Conservation (phyloP, 1,140 invertebrate genomes). For the Steinernema khuongi region DNA sequence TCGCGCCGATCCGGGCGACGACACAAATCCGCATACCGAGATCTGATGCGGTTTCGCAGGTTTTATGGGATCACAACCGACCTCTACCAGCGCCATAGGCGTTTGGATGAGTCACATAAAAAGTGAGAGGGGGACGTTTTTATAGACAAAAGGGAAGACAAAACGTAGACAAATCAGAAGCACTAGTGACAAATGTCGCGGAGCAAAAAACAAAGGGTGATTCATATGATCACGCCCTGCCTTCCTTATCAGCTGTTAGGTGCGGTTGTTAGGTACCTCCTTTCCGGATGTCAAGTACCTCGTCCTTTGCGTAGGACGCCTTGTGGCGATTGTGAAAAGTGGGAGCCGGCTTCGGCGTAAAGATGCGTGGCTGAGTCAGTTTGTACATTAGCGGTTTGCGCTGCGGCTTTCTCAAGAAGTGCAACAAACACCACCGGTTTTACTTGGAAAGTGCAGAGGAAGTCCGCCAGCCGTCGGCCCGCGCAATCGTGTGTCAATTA, state of each 20-base stretch:
- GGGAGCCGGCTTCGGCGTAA: too few relatives aligned
- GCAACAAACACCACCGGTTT: background rate
- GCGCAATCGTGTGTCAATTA: conserved; percentile 12
- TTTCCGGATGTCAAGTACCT: background rate
- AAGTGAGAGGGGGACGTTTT: background rate
- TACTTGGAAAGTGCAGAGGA: conserved; percentile 4
- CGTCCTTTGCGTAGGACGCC: background rate
- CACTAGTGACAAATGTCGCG: background rate
- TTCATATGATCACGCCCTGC: background rate
- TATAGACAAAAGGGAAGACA: background rate
- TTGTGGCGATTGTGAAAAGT: too few relatives aligned
- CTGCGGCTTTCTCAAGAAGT: background rate
- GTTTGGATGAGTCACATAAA: background rate
- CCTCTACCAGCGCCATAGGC: background rate
- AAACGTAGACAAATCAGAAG: too few relatives aligned
- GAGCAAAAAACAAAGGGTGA: too few relatives aligned
- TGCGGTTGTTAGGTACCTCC: background rate
- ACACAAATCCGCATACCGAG: conserved; percentile 10
- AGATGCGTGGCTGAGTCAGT: background rate
- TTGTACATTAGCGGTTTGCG: background rate
- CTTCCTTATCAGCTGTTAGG: background rate
- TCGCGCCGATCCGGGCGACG: background rate
- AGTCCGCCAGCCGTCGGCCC: background rate
- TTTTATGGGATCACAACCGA: background rate
- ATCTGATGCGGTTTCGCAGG: background rate